These are phyloP conservation scores for Vulpes vulpes DNA, from an alignment of 2,113 vertebrate species.

Conservation along the genomic window DNA sequence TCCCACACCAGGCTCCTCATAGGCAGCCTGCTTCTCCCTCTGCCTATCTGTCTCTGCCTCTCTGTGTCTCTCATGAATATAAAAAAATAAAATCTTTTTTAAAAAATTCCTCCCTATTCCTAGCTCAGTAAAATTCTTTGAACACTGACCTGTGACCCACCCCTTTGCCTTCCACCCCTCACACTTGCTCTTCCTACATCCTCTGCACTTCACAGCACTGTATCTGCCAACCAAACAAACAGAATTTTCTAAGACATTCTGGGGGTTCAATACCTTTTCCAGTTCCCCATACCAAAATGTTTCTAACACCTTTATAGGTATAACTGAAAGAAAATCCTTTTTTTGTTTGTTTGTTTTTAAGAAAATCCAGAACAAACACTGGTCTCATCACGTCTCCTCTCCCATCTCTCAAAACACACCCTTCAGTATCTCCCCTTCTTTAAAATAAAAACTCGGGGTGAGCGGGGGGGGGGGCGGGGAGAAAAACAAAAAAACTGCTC, in stretches of 20 bases:
- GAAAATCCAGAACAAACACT: neutral
- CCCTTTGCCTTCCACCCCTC: neutral
- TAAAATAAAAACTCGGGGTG: conserved; percentile 4
- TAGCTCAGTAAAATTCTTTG: neutral
- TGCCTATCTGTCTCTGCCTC: too few species aligned
- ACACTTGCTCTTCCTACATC: neutral
- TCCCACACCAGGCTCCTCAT: too few species aligned
- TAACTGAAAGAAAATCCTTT: conserved; percentile 15
- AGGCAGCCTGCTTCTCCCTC: too few species aligned
- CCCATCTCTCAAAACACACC: neutral
- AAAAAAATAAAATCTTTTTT: too few species aligned
- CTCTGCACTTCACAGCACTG: neutral
- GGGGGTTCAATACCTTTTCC: neutral
- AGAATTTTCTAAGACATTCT: neutral
- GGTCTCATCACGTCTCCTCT: neutral
- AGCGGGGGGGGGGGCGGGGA: neutral
- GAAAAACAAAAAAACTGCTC: neutral
- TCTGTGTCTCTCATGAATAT: too few species aligned
- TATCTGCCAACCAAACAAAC: neutral
- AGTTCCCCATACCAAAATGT: neutral
- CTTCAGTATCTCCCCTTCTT: neutral
- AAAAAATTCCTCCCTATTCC: neutral
- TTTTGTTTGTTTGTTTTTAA: too few species aligned
- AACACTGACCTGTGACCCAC: neutral
- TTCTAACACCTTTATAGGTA: neutral